A percentile compares a stretch with the other conserved stretches of the same genome.
Conservation (phyloP, 2,797 vertebrate species). For the Zonotrichia albicollis region DNA sequence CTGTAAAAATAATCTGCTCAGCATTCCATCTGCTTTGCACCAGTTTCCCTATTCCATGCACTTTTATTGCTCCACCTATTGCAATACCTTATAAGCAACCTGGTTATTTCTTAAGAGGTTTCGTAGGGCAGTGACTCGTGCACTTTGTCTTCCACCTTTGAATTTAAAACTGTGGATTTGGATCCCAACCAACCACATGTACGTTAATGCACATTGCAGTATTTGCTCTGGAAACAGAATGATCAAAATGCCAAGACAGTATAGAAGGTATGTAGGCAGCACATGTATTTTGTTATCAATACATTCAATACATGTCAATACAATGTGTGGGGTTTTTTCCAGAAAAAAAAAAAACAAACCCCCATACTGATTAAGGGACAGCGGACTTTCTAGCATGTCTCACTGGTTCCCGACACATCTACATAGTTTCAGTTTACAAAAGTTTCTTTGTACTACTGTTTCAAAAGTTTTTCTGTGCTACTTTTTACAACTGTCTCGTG, state of each 20-base stretch:
- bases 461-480: not conserved
- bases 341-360: not conserved
- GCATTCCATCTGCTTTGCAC: slow-evolving; percentile 3
- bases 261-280: not conserved
- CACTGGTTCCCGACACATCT: not conserved
- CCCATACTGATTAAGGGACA: not conserved
- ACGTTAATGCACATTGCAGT: not conserved
- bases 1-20: not conserved
- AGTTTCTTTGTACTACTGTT: not conserved
- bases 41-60: not conserved
- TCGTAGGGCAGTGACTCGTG: not conserved
- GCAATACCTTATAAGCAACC: not conserved
- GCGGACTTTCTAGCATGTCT: not conserved
- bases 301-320: not conserved
- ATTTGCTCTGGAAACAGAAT: not conserved
- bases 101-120: not conserved
- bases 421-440: not conserved
- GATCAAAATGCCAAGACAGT: not conserved
- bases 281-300: not conserved
- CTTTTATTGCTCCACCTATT: not conserved
- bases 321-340: not conserved
- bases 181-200: not conserved
- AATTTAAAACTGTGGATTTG: not conserved
- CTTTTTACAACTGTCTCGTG: not conserved
- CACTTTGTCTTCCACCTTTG: slow-evolving; percentile 16